phyloP scores from a whole-genome alignment of 2,797 vertebrate species.

The Sebastes trivittatus region DNA sequence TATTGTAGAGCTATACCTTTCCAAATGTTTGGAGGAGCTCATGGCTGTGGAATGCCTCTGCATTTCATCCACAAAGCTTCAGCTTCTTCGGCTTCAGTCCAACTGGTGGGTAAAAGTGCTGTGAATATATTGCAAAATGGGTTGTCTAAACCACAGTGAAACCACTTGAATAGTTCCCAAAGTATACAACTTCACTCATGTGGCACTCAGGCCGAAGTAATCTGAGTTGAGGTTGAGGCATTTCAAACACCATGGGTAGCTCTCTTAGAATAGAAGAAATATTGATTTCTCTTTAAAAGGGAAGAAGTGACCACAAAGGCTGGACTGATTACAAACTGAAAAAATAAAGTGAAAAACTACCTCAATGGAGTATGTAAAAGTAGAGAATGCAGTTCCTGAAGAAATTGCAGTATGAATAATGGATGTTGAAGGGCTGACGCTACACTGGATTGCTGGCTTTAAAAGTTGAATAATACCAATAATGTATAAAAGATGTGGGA shows the following conservation, averaged over 20 bases:
- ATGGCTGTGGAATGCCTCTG: constrained; percentile 20
- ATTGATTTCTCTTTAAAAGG: constrained; percentile 26
- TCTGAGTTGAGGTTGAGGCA: not conserved
- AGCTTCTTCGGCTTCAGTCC: constrained; percentile 7
- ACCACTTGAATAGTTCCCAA: constrained; percentile 53
- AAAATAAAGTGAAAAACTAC: not conserved
- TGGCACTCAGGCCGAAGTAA: constrained; percentile 13
- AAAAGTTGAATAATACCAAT: too few species aligned
- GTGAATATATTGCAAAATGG: constrained; percentile 39
- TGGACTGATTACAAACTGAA: constrained; percentile 16
- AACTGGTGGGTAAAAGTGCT: constrained; percentile 49
- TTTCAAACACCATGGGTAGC: constrained; percentile 7
- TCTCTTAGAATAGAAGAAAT: constrained; percentile 23
- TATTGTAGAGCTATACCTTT: constrained; percentile 16
- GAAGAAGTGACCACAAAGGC: constrained; percentile 6
- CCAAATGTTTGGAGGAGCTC: constrained; percentile 13
- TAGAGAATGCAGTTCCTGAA: too few species aligned
- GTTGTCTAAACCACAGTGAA: constrained; percentile 46
- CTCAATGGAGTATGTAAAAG: not conserved
- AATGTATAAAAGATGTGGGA: too few species aligned
- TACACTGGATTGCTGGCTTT: too few species aligned
- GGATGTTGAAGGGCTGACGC: too few species aligned
- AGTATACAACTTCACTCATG: constrained; percentile 48
- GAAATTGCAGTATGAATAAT: too few species aligned
- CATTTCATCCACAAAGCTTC: constrained; percentile 22